Percentiles rank a stretch among this genome's conserved stretches.
Evolutionary conservation across 1,140 invertebrate species (phyloP).

Genomic region (Drosophila varians): DNA sequence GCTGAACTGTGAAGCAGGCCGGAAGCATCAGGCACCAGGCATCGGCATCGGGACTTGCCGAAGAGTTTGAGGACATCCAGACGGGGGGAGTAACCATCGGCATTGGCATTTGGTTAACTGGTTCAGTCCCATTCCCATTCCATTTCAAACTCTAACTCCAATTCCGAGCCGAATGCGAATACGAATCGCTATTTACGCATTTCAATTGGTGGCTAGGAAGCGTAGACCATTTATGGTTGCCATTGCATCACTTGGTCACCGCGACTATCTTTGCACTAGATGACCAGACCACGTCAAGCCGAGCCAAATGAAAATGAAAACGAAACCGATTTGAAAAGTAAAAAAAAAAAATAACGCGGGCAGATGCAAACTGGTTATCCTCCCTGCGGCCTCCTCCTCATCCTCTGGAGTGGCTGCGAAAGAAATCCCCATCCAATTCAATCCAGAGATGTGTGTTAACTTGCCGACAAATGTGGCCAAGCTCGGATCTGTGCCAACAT

Average conservation of each 20-base stretch:
- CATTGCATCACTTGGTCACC: conserved; percentile 59
- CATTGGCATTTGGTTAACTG: conserved; percentile 80
- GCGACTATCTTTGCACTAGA: not conserved
- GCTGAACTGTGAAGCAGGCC: conserved; percentile 21
- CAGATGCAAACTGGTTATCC: conserved; percentile 43
- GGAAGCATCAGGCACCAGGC: conserved; percentile 19
- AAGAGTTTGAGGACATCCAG: not conserved
- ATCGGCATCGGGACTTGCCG: conserved; percentile 10
- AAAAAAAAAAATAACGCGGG: conserved; percentile 34
- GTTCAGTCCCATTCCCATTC: conserved; percentile 34
- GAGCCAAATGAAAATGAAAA: conserved; percentile 13
- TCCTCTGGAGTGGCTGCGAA: not conserved
- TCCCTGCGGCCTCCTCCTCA: no score
- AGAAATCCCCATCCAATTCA: not conserved
- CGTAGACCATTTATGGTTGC: conserved; percentile 65
- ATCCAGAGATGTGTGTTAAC: conserved; percentile 33
- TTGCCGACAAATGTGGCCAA: conserved; percentile 26
- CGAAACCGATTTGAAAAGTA: conserved; percentile 30
- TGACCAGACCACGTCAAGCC: conserved; percentile 2
- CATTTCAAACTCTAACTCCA: not conserved
- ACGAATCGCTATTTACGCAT: conserved; percentile 37
- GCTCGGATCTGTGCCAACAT: conserved; percentile 57
- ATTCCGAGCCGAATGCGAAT: not conserved
- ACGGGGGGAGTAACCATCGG: conserved; percentile 40
- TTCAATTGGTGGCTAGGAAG: conserved; percentile 62